Evolutionary conservation across 2,888 invertebrate genomes (phyloP).

Genomic region (Hirtodrosophila cameraria): DNA sequence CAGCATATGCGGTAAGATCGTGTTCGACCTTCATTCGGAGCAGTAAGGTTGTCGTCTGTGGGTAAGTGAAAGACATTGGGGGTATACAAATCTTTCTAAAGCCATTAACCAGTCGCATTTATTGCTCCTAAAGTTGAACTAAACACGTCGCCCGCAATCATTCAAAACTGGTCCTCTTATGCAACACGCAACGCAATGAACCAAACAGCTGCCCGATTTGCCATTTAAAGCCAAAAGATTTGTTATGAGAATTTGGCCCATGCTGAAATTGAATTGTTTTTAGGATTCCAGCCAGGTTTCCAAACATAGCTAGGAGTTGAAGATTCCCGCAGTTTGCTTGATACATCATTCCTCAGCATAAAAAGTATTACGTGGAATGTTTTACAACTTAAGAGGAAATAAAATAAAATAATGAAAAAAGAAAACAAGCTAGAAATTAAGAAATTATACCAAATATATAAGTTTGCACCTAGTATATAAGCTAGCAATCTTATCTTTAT

Average conservation of each 20-base stretch:
- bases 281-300: not conserved
- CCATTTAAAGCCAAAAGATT: conserved; percentile 23
- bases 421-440: too few relatives aligned
- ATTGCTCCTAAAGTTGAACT: not conserved
- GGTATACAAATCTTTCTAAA: conserved; percentile 53
- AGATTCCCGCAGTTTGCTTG: too few relatives aligned
- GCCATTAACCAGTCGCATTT: conserved; percentile 22
- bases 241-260: conserved; percentile 46
- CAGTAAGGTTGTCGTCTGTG: conserved; percentile 29
- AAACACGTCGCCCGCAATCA: conserved; percentile 9
- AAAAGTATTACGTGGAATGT: too few relatives aligned
- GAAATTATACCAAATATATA: too few relatives aligned
- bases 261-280: not conserved
- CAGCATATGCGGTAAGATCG: not conserved
- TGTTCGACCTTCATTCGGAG: conserved; percentile 43
- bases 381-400: too few relatives aligned
- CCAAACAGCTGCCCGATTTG: conserved; percentile 25
- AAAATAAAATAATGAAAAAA: too few relatives aligned
- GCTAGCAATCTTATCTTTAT: too few relatives aligned
- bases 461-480: too few relatives aligned
- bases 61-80: conserved; percentile 43
- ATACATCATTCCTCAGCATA: too few relatives aligned
- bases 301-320: not conserved
- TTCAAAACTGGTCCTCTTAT: conserved; percentile 60
- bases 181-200: too few relatives aligned